Base-by-base conservation (phyloP, 2,797 vertebrate species). In the Anguilla marmorata region DNA sequence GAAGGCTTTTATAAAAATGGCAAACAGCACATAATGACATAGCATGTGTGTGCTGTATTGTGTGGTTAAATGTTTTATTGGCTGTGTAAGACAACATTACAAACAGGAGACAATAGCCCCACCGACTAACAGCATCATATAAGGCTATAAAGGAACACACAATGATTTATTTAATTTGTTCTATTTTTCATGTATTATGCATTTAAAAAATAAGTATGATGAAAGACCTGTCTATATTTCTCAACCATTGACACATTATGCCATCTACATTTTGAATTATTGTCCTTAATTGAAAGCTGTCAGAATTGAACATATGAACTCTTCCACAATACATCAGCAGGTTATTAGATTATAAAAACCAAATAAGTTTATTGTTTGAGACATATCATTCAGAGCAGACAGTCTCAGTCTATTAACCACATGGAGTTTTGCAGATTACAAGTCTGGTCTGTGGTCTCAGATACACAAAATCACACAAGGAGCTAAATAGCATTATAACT, bases 371-470 rank as follows among this genome's bases (percentile, higher is more conserved):
- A 90, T 63, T 56, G 45, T 83, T 60, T 87, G 74, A 66, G 87
- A 85, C 50, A 30, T 7, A 5, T 63, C 48, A 86, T 27, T 87
- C 82, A 80, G 85, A 85, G 82, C 60, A 79, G 66, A 90, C 88
- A 89, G 76, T 89, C 87, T 56, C 45, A 88, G 89, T 86, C 88
- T 89, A 89, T 90, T 88, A 90, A 86, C 63, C 84, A 86, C 86
- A 87, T 80, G 30, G 48, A 88, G 63, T 56, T 88, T 45, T 86
- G 37, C 86, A 76, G 88, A 91, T 91, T 88, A 86, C 82, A 88
- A 56, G 84, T 41, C 56, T 83, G 66, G 76, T 50, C 58, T 69
- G 58, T 84, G 82, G 33, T 88, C 58, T 83, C 69, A 41, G 80
- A 86, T 50, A 45, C 54, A 41, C 58, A 84, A 50, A 87, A 54